Evolutionary conservation across 2,113 vertebrate genomes (phyloP), one percentile per base, ranked within the genome.

Genomic region (Pungitius pungitius): DNA sequence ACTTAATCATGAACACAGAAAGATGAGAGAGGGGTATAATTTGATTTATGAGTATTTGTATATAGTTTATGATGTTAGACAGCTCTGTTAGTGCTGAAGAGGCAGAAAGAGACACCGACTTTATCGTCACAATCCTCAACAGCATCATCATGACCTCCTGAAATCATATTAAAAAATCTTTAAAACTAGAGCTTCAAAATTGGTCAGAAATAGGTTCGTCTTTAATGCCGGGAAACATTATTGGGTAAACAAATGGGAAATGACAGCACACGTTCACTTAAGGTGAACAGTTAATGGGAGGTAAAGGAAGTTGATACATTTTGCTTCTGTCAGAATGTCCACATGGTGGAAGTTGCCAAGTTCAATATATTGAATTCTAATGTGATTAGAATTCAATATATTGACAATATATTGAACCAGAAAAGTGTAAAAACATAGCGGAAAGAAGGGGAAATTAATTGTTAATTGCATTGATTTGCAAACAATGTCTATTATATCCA

Each of bases 21-120:
- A 75, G 64, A 80, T 22, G 42, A 37, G 58, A 42, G 85, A 69
- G 47, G 12, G 9, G 49, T 69, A 22, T 81, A 80, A 85, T 82
- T 64, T 91, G 88, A 93, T 81, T 92, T 89, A 93, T 92, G 88
- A 89, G 73, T 76, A 81, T 67, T 69, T 77, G 30, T 30, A 30
- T 30, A 30, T 30, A n/a, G n/a, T n/a, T 89, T 88, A 92, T 89
- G 85, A 88, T 78, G 73, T 77, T 54, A 76, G 90, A 93, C 91
- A 89, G 85, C 56, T 87, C 84, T 75, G 85, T 93, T 93, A 87
- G 77, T 83, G 80, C 80, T 71, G 68, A 52, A 78, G 57, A 77
- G 54, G 65, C 82, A 82, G 65, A 71, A 65, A 74, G 61, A 87
- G 62, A 70, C 59, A 13, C 24, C 17, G 54, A 27, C 77, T 82